Conservation (phyloP, 2,888 invertebrate species). For the Zygothrica quintamaculata region DNA sequence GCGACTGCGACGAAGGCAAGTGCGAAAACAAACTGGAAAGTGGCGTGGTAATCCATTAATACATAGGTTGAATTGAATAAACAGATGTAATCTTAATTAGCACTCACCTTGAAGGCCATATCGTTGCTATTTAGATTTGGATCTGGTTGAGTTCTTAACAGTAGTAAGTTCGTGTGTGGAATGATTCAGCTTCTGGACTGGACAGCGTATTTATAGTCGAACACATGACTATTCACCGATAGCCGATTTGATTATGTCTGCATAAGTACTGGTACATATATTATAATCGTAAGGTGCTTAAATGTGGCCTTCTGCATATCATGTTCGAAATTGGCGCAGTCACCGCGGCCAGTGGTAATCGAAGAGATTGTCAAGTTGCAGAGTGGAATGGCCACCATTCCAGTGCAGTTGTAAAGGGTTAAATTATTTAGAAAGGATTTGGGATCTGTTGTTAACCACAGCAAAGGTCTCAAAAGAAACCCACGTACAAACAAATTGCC, state of each 20-base stretch:
- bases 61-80: conserved; percentile 12
- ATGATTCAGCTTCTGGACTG: conserved; percentile 65
- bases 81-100: conserved; percentile 5
- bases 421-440: conserved; percentile 77
- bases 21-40: conserved; percentile 77
- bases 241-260: conserved; percentile 50
- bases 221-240: conserved; percentile 50
- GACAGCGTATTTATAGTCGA: conserved; percentile 67
- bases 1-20: conserved; percentile 80
- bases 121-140: conserved; percentile 40
- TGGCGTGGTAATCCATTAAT: conserved; percentile 43
- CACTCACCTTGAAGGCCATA: conserved; percentile 82
- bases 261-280: conserved; percentile 18
- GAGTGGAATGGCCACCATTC: conserved; percentile 26
- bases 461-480: conserved; percentile 8
- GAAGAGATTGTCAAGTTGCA: conserved; percentile 67
- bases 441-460: conserved; percentile 46
- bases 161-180: conserved; percentile 65
- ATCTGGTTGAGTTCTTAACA: conserved; percentile 72
- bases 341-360: conserved; percentile 53
- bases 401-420: conserved; percentile 42
- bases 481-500: conserved; percentile 36
- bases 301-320: conserved; percentile 77
- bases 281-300: conserved; percentile 65
- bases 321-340: conserved; percentile 78